These are phyloP conservation scores for Mechanitis messenoides DNA, from an alignment of 2,888 invertebrate species.

Conservation along the genomic window DNA sequence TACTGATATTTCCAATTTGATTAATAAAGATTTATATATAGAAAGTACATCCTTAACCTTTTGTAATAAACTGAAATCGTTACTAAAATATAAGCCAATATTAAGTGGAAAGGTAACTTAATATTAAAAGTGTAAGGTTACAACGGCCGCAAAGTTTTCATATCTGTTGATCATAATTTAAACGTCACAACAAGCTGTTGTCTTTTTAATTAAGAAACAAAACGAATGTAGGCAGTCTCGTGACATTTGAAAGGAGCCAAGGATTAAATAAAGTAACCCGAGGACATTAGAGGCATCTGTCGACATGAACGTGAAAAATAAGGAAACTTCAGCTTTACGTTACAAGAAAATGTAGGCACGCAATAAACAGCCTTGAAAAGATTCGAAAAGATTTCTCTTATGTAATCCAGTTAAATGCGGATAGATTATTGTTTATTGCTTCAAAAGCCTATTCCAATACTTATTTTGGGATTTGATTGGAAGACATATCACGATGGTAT, in stretches of 20 bases:
- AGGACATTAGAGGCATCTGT: slow-evolving; percentile 47
- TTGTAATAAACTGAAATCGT: no score
- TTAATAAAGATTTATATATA: no score
- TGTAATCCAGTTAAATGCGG: neutral
- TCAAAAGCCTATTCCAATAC: no score
- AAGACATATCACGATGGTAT: no score
- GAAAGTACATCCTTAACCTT: no score
- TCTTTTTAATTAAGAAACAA: slow-evolving; percentile 21
- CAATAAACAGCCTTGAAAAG: slow-evolving; percentile 17
- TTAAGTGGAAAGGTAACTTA: neutral
- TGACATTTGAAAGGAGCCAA: slow-evolving; percentile 23
- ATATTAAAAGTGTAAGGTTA: neutral
- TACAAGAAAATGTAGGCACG: slow-evolving; percentile 50
- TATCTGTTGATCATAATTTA: slow-evolving; percentile 6
- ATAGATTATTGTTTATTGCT: neutral
- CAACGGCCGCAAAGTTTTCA: slow-evolving; percentile 6
- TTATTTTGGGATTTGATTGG: no score
- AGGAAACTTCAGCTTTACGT: slow-evolving; percentile 42
- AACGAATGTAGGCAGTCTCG: slow-evolving; percentile 14
- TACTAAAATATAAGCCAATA: no score
- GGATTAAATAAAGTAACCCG: slow-evolving; percentile 43
- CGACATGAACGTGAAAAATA: slow-evolving; percentile 44
- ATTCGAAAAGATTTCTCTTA: slow-evolving; percentile 2
- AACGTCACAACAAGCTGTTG: slow-evolving; percentile 11
- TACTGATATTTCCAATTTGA: no score